Evolutionary conservation across 2,113 vertebrate species (phyloP), one percentile per base, ranked within the genome.

Genomic region (Otus sunia): DNA sequence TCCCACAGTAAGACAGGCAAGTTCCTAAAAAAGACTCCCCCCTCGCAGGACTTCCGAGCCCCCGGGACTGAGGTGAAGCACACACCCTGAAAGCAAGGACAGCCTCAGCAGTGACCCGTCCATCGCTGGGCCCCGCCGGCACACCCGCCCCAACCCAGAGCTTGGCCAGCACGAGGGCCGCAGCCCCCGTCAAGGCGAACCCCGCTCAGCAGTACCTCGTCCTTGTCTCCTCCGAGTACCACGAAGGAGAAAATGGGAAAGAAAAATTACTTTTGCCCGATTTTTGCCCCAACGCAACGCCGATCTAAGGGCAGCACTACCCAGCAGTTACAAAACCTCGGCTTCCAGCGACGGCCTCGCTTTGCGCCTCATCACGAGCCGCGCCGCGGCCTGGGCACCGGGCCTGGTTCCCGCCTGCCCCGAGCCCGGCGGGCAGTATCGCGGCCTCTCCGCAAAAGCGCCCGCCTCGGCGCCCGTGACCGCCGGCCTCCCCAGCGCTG

Each of bases 11-110:
- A 56, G 21, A 27, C 0, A 2, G 3, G 9, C 12, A 37, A 73
- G 22, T 1, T 41, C 19, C 12, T 27, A 5, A 34, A 11, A 21
- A 15, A 16, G 9, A 36, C 32, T 16, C 15, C 23, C 21, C 34
- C 4, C 0, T 2, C 2, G 8, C 12, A 6, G 34, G 19, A 37
- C 18, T 15, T 6, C 36, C 15, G 0, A 0, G 20, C 10, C 25
- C 29, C 20, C 2, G 23, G 53, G 29, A 26, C 10, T 1, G 16
- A 66, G 34, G 7, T 3, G 12, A 34, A 21, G 27, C 27, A 6
- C 45, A 15, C 10, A 5, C 27, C 56, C 5, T 1, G 10, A 26
- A 7, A 21, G 55, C 23, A 10, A 6, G 2, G 9, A 19, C 41
- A 13, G 20, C 41, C 32, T 6, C 6, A 12, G 4, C 20, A 6